phyloP scores from a whole-genome alignment of 1,140 invertebrate species.

The Leptinotarsa defecta region DNA sequence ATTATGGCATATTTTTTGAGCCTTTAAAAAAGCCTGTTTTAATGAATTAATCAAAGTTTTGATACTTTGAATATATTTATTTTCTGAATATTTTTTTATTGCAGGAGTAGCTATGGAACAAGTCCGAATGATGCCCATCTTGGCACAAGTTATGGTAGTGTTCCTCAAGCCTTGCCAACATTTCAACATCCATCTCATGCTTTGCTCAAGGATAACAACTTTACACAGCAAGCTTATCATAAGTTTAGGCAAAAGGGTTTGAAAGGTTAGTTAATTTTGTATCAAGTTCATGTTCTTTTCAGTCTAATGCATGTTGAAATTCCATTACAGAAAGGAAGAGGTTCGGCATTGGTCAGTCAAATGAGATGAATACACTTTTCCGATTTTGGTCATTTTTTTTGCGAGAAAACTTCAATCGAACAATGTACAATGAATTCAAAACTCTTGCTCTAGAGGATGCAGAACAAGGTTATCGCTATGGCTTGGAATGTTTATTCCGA shows the following conservation, averaged over 20 bases:
- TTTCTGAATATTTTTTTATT: slow-evolving; percentile 20
- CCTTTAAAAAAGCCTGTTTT: background rate
- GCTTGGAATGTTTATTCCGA: slow-evolving; percentile 95
- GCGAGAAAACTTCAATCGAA: slow-evolving; percentile 96
- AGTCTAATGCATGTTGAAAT: background rate
- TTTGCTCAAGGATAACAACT: slow-evolving; percentile 95
- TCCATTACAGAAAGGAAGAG: slow-evolving; percentile 79
- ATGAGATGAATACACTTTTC: slow-evolving; percentile 97
- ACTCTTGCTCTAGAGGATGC: slow-evolving; percentile 91
- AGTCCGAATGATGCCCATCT: slow-evolving; percentile 69
- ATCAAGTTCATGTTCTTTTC: background rate
- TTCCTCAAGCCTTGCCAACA: slow-evolving; percentile 80
- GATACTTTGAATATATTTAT: background rate
- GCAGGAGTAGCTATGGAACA: slow-evolving; percentile 67
- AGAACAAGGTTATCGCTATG: slow-evolving; percentile 84
- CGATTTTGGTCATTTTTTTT: slow-evolving; percentile 99
- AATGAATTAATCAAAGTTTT: background rate
- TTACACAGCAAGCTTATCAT: slow-evolving; percentile 95
- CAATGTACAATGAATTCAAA: slow-evolving; percentile 97
- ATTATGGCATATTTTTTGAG: no score
- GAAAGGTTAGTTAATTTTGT: slow-evolving; percentile 70
- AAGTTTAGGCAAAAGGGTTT: slow-evolving; percentile 92
- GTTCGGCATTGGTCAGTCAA: slow-evolving; percentile 89
- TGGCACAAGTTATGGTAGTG: slow-evolving; percentile 71
- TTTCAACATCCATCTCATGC: slow-evolving; percentile 97